phyloP scores from a whole-genome alignment of 1,140 invertebrate species.

The Penaeus japonicus region DNA sequence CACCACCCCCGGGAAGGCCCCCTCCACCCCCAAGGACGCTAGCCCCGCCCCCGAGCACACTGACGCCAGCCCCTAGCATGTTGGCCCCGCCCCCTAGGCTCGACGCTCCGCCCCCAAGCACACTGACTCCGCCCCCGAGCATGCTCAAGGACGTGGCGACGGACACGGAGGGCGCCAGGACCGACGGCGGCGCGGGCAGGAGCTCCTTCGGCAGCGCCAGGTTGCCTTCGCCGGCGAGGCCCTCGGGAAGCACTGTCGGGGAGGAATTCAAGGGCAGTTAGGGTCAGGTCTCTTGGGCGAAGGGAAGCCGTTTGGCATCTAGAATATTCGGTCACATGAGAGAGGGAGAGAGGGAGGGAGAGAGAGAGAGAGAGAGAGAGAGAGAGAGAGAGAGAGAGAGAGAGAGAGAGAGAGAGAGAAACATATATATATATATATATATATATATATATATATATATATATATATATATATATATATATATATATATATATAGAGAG shows the following conservation, averaged over 20 bases:
- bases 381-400: too few relatives aligned
- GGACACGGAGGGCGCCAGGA: slow-evolving; percentile 7
- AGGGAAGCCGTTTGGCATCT: too few relatives aligned
- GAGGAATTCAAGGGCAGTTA: background rate
- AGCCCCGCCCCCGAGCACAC: background rate
- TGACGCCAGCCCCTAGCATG: background rate
- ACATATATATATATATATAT: too few relatives aligned
- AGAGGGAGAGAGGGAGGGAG: too few relatives aligned
- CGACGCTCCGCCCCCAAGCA: background rate
- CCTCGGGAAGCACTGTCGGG: slow-evolving; percentile 14
- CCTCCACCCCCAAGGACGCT: background rate
- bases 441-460: too few relatives aligned
- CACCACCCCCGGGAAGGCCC: background rate
- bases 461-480: too few relatives aligned
- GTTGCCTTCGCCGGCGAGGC: background rate
- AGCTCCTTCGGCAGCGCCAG: slow-evolving; percentile 29
- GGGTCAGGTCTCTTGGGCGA: background rate
- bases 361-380: too few relatives aligned
- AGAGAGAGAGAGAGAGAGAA: too few relatives aligned
- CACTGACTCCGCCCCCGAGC: slow-evolving; percentile 17
- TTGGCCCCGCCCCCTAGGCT: background rate
- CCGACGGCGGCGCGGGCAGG: background rate
- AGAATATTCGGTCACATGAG: too few relatives aligned
- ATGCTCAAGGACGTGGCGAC: slow-evolving; percentile 33
- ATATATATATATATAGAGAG: too few relatives aligned